These are phyloP conservation scores for Hemicordylus capensis DNA, from an alignment of 2,113 vertebrate species.

Conservation along the genomic window DNA sequence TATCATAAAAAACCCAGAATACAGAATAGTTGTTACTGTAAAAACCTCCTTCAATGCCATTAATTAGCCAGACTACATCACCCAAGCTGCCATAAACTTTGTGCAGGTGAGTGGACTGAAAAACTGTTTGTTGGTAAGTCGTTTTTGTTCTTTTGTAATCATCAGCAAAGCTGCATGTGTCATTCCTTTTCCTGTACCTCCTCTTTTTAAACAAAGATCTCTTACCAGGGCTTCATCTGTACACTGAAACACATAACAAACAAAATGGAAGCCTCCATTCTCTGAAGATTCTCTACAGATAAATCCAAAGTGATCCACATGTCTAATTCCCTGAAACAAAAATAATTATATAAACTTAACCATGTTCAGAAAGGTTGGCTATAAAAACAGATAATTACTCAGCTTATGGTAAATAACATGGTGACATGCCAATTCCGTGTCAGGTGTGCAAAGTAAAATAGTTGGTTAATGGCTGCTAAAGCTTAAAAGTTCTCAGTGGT, in stretches of 20 bases:
- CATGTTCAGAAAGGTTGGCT: neutral
- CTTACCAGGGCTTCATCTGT: constrained; percentile 95
- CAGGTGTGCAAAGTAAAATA: neutral
- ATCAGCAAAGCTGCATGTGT: neutral
- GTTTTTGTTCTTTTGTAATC: no score
- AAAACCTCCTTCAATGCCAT: neutral
- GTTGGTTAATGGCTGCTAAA: no score
- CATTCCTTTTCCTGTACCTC: neutral
- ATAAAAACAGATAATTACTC: neutral
- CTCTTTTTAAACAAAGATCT: neutral
- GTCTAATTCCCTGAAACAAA: constrained; percentile 87
- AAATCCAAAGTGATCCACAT: constrained; percentile 98
- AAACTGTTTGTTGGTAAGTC: neutral
- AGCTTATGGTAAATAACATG: neutral
- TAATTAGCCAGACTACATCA: neutral
- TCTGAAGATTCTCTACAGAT: constrained; percentile 94
- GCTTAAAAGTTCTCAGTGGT: no score
- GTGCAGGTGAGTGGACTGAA: neutral
- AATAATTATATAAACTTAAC: constrained; percentile 19
- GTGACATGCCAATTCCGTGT: neutral
- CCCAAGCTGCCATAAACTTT: neutral
- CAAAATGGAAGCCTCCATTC: constrained; percentile 89
- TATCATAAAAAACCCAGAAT: neutral
- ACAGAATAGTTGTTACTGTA: neutral
- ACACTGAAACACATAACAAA: constrained; percentile 97